Evolutionary conservation across 2,113 vertebrate genomes (phyloP).

Genomic region (Actinemys pallida): DNA sequence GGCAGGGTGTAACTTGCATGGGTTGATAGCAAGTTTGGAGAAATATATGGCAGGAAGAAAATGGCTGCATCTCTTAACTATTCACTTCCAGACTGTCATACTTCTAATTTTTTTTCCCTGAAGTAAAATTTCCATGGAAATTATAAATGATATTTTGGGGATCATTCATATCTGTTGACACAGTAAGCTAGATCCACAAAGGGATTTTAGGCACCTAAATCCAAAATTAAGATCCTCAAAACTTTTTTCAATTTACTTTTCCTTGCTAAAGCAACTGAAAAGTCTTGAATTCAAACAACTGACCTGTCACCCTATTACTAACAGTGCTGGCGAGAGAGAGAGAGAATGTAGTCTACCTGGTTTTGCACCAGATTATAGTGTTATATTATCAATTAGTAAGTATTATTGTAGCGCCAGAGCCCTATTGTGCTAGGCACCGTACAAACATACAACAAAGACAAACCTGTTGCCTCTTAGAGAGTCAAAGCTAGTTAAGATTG

Average conservation of each 20-base stretch:
- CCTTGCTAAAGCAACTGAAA: neutral
- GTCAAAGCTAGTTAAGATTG: neutral
- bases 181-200: neutral
- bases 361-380: neutral
- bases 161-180: neutral
- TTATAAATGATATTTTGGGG: neutral
- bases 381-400: neutral
- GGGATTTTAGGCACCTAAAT: neutral
- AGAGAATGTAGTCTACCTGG: neutral
- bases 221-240: neutral
- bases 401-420: neutral
- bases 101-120: neutral
- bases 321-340: neutral
- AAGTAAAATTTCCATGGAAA: neutral
- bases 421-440: neutral
- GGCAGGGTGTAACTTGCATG: neutral
- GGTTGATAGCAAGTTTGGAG: neutral
- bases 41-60: neutral
- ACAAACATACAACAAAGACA: neutral
- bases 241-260: rapidly evolving
- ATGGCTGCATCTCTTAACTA: neutral
- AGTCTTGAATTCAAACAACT: neutral
- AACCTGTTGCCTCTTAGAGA: neutral
- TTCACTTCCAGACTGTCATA: neutral
- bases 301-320: neutral